Conservation (phyloP, 1,140 invertebrate genomes). For the Amphibalanus amphitrite region DNA sequence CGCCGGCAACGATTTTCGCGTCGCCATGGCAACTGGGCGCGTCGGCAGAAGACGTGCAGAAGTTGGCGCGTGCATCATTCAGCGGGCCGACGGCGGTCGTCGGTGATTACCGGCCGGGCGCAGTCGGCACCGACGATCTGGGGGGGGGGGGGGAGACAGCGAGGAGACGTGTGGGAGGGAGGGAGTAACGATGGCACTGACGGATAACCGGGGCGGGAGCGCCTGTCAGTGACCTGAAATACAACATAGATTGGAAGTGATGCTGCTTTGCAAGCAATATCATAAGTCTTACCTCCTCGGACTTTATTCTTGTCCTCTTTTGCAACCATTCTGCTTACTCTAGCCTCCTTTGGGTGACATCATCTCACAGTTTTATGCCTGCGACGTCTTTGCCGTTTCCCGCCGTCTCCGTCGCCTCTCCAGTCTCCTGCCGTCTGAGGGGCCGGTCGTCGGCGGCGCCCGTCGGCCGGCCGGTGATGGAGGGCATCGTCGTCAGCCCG, state of each 20-base stretch:
- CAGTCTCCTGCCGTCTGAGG: neutral
- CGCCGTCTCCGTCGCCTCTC: neutral
- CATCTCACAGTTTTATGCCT: too few relatives aligned
- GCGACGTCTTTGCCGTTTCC: neutral
- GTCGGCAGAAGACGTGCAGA: neutral
- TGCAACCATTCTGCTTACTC: neutral
- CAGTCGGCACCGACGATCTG: neutral
- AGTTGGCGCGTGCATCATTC: conserved; percentile 1
- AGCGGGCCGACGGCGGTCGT: neutral
- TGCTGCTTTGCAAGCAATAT: too few relatives aligned
- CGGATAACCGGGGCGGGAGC: too few relatives aligned
- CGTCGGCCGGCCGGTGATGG: neutral
- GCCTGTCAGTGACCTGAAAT: too few relatives aligned
- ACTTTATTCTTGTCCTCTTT: neutral
- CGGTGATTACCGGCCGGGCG: too few relatives aligned
- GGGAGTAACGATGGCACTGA: too few relatives aligned
- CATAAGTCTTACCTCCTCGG: too few relatives aligned
- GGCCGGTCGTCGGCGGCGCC: too few relatives aligned
- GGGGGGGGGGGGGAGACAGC: too few relatives aligned
- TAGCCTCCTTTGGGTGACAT: neutral
- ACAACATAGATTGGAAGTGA: too few relatives aligned
- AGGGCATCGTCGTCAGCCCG: neutral
- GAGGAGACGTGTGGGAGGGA: neutral
- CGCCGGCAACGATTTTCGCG: neutral
- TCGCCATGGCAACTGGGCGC: neutral